Conservation (phyloP, 2,888 invertebrate genomes). For the Ferdinandea cuprea region DNA sequence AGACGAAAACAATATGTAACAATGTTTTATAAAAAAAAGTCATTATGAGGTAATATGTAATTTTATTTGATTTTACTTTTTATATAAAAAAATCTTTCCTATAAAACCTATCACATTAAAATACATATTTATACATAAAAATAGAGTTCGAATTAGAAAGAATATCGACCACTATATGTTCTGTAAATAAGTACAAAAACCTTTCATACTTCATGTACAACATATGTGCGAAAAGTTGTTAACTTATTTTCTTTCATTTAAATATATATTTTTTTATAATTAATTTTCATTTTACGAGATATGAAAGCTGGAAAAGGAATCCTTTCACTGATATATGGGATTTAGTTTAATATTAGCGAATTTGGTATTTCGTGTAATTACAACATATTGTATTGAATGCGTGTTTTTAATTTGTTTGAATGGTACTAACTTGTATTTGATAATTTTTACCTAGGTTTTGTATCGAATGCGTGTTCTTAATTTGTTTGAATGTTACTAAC, state of each 20-base stretch:
- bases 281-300: slow-evolving; percentile 14
- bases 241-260: slow-evolving; percentile 48
- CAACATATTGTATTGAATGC: not conserved
- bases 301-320: slow-evolving; percentile 1
- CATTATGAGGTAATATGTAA: too few species aligned
- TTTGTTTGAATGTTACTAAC: too few species aligned
- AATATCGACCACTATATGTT: slow-evolving; percentile 47
- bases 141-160: slow-evolving; percentile 13
- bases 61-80: slow-evolving; percentile 7
- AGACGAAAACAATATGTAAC: too few species aligned
- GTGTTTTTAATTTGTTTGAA: not conserved
- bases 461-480: not conserved
- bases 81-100: slow-evolving; percentile 36
- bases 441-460: not conserved
- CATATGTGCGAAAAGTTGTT: slow-evolving; percentile 45
- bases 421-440: not conserved
- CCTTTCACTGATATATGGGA: slow-evolving; percentile 14
- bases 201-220: slow-evolving; percentile 50
- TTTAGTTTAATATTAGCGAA: slow-evolving; percentile 3
- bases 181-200: slow-evolving; percentile 64
- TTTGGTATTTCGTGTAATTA: not conserved
- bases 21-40: too few species aligned
- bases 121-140: slow-evolving; percentile 42
- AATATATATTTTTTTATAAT: slow-evolving; percentile 17
- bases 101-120: slow-evolving; percentile 38